These are phyloP conservation scores for Cerceris ruficornis DNA, from an alignment of 2,888 invertebrate genomes.

Conservation along the genomic window DNA sequence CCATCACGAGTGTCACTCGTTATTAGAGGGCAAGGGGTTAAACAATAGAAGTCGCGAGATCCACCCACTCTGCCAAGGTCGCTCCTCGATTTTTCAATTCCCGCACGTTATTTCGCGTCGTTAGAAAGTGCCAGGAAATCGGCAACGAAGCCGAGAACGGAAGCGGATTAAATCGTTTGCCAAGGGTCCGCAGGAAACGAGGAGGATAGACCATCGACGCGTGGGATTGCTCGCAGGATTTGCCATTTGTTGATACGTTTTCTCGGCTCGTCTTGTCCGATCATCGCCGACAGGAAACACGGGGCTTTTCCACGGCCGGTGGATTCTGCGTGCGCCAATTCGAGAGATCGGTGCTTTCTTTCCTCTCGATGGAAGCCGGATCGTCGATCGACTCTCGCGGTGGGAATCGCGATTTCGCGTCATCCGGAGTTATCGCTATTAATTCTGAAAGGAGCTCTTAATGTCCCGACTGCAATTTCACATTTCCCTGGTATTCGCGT, in stretches of 20 bases:
- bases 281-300: conserved; percentile 58
- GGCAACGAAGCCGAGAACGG: conserved; percentile 58
- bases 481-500: neutral
- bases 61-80: conserved; percentile 32
- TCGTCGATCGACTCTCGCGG: neutral
- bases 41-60: too few species aligned
- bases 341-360: conserved; percentile 27
- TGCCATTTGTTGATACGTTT: conserved; percentile 27
- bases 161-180: conserved; percentile 69
- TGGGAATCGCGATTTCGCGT: conserved; percentile 12
- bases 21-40: too few species aligned
- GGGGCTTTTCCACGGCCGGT: conserved; percentile 45
- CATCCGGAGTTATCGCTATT: neutral
- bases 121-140: conserved; percentile 70
- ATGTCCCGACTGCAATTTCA: neutral
- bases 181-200: conserved; percentile 56
- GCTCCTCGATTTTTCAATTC: neutral
- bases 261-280: conserved; percentile 46
- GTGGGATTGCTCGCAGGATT: conserved; percentile 41
- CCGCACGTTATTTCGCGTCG: conserved; percentile 41
- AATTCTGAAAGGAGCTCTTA: neutral
- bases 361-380: conserved; percentile 25
- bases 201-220: conserved; percentile 45
- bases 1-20: too few species aligned
- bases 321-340: conserved; percentile 14